These are phyloP conservation scores for Diachasmimorpha longicaudata DNA, from an alignment of 1,140 invertebrate genomes.

Conservation along the genomic window DNA sequence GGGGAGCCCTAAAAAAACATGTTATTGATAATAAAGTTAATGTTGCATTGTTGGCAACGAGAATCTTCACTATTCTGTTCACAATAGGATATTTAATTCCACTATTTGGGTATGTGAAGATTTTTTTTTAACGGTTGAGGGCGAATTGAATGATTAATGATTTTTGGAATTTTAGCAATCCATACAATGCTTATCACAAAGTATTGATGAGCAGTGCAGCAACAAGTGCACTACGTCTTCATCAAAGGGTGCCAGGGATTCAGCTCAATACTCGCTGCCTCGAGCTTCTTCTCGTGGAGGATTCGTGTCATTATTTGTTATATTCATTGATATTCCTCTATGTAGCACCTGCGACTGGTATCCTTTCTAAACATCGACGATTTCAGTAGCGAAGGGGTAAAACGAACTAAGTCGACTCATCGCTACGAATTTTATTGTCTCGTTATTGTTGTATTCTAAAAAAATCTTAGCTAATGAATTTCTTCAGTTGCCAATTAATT, in stretches of 20 bases:
- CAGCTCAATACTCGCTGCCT: slow-evolving; percentile 83
- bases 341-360: slow-evolving; percentile 86
- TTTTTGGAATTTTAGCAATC: slow-evolving; percentile 67
- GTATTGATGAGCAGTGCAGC: slow-evolving; percentile 90
- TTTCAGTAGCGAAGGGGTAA: neutral
- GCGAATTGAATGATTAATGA: too few species aligned
- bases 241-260: slow-evolving; percentile 88
- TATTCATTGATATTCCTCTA: slow-evolving; percentile 94
- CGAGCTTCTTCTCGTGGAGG: slow-evolving; percentile 80
- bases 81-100: slow-evolving; percentile 85
- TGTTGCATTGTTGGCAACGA: slow-evolving; percentile 81
- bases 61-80: slow-evolving; percentile 82
- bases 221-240: slow-evolving; percentile 89
- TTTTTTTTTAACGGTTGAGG: too few species aligned
- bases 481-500: too few species aligned
- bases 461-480: too few species aligned
- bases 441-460: too few species aligned
- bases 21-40: slow-evolving; percentile 84
- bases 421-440: too few species aligned
- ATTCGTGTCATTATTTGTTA: slow-evolving; percentile 95
- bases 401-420: neutral
- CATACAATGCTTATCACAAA: slow-evolving; percentile 88
- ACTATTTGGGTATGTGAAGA: slow-evolving; percentile 80
- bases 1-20: slow-evolving; percentile 73
- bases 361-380: slow-evolving; percentile 63